These are phyloP conservation scores for Epizoanthus stellaris DNA, from an alignment of 92 coral and sea anemone species.

Conservation along the genomic window DNA sequence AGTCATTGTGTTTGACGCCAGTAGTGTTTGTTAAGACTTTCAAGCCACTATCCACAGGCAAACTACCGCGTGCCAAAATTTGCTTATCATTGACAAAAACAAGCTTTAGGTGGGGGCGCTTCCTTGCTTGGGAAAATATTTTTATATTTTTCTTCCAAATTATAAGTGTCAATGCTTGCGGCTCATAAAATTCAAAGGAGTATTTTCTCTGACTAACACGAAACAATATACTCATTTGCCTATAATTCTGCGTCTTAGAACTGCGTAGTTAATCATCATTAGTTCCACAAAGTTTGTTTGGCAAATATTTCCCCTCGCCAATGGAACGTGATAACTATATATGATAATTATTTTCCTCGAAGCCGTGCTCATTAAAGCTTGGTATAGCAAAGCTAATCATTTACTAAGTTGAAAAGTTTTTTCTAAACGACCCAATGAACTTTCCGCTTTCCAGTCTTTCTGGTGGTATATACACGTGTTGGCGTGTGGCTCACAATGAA, in stretches of 20 bases:
- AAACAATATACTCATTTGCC: conserved; percentile 52
- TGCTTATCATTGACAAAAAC: conserved; percentile 33
- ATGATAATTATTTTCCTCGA: conserved; percentile 73
- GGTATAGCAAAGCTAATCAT: conserved; percentile 81
- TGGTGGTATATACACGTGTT: conserved; percentile 74
- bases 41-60: conserved; percentile 11
- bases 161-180: conserved; percentile 10
- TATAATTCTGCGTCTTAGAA: conserved; percentile 54
- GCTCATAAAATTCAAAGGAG: not conserved
- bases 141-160: not conserved
- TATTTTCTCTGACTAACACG: conserved; percentile 21
- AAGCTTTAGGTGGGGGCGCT: conserved; percentile 24
- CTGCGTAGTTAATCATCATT: conserved; percentile 78
- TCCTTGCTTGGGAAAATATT: not conserved
- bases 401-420: conserved; percentile 77
- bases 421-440: conserved; percentile 71
- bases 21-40: not conserved
- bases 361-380: conserved; percentile 84
- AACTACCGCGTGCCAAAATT: conserved; percentile 45
- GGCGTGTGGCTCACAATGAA: conserved; percentile 80
- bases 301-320: conserved; percentile 74
- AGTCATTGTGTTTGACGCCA: conserved; percentile 7
- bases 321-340: conserved; percentile 70
- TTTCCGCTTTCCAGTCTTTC: conserved; percentile 40
- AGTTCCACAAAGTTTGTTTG: conserved; percentile 86